Conservation (phyloP, 2,888 invertebrate genomes). For the Sarcophaga subvicina region DNA sequence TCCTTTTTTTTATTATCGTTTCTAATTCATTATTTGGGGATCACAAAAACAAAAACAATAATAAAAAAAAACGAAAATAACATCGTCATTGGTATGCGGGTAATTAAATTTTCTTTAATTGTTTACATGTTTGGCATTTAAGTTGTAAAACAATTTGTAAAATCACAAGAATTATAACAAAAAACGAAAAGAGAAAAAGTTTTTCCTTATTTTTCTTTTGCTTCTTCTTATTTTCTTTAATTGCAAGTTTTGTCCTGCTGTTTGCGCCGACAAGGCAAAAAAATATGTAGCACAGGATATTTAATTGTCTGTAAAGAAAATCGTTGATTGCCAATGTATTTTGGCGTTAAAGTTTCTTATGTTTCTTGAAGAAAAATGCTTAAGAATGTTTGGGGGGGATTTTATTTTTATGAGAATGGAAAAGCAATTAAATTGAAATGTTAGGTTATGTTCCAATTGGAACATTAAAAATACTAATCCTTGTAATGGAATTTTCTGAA, state of each 20-base stretch:
- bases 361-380: too few species aligned
- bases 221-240: background rate
- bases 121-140: conserved; percentile 61
- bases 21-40: conserved; percentile 8
- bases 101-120: conserved; percentile 67
- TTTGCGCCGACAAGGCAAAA: background rate
- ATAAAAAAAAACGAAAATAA: conserved; percentile 27
- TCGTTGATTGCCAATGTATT: conserved; percentile 21
- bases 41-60: background rate
- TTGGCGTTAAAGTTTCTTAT: background rate
- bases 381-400: too few species aligned
- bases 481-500: too few species aligned
- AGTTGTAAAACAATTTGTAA: conserved; percentile 30
- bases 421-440: too few species aligned
- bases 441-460: too few species aligned
- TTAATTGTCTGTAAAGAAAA: conserved; percentile 45
- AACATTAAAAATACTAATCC: too few species aligned
- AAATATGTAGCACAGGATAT: background rate
- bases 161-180: conserved; percentile 1
- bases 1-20: conserved; percentile 20
- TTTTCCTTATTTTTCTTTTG: background rate
- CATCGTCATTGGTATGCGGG: conserved; percentile 64
- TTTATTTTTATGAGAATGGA: too few species aligned
- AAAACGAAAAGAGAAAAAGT: background rate
- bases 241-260: conserved; percentile 21